phyloP scores from a whole-genome alignment of 2,797 vertebrate genomes.

The Aphelocoma californica region DNA sequence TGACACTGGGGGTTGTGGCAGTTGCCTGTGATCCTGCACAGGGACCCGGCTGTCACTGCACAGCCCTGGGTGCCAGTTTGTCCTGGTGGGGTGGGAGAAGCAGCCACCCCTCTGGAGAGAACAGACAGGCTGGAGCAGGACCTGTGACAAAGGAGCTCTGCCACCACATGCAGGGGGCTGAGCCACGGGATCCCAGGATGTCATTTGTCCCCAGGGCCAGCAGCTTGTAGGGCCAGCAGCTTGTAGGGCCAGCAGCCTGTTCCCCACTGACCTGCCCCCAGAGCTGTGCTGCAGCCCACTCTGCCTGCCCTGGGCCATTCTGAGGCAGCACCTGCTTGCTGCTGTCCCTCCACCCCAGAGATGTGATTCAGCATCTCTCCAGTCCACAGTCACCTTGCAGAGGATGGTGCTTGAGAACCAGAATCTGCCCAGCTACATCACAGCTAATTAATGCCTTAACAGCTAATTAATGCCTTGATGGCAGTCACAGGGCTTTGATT shows the following conservation, averaged over 20 bases:
- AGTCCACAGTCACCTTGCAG: neutral
- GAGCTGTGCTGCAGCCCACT: neutral
- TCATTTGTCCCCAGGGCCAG: neutral
- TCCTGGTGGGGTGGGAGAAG: fast-evolving
- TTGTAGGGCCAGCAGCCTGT: neutral
- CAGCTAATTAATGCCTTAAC: neutral
- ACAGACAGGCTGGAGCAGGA: fast-evolving
- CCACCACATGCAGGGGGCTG: neutral
- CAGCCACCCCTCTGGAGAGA: neutral
- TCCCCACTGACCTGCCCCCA: neutral
- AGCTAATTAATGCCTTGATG: neutral
- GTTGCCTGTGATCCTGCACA: fast-evolving
- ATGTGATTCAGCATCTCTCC: neutral
- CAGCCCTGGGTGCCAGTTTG: neutral
- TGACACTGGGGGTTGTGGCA: neutral
- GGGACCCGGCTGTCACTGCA: fast-evolving
- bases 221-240: neutral
- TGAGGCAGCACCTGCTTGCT: neutral
- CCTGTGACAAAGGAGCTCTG: neutral
- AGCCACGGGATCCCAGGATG: neutral
- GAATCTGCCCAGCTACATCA: neutral
- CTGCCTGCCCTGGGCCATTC: neutral
- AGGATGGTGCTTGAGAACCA: neutral
- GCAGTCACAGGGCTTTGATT: neutral
- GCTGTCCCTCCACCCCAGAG: neutral